These are phyloP conservation scores for Tiliqua scincoides DNA, from an alignment of 2,113 vertebrate genomes.

Conservation along the genomic window DNA sequence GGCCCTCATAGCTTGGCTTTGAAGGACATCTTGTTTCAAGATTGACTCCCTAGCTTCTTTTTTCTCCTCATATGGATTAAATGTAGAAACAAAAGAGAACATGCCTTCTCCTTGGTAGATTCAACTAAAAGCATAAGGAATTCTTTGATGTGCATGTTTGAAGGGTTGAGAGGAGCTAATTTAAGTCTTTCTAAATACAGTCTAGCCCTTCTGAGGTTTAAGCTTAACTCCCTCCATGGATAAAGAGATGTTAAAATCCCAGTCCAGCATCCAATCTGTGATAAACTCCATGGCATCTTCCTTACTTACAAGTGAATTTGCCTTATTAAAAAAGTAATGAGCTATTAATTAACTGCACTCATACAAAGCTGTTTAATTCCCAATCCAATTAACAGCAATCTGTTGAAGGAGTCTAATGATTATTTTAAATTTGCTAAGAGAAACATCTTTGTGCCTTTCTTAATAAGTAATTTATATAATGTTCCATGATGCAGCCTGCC, in stretches of 20 bases:
- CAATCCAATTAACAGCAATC: constrained; percentile 85
- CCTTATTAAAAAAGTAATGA: constrained; percentile 85
- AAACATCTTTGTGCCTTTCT: constrained; percentile 81
- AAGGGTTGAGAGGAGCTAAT: neutral
- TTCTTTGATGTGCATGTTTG: rapidly evolving
- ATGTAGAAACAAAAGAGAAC: constrained; percentile 1
- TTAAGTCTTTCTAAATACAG: constrained; percentile 14
- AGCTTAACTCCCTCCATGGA: constrained; percentile 57
- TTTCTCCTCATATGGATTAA: neutral
- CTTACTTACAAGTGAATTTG: constrained; percentile 79
- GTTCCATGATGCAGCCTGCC: constrained; percentile 63
- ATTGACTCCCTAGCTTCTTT: neutral
- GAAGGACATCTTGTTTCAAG: neutral
- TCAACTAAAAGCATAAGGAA: rapidly evolving
- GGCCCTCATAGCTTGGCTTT: neutral
- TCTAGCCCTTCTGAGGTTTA: constrained; percentile 41
- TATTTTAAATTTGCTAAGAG: constrained; percentile 86
- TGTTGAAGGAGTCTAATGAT: constrained; percentile 84
- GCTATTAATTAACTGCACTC: constrained; percentile 85
- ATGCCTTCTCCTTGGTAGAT: neutral
- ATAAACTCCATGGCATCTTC: constrained; percentile 73
- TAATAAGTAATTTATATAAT: constrained; percentile 79
- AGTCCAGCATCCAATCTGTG: constrained; percentile 65
- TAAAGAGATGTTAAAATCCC: constrained; percentile 60
- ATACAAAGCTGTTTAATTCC: constrained; percentile 83